These are phyloP conservation scores for Pteronotus mesoamericanus DNA, from an alignment of 2,797 vertebrate species.

Conservation along the genomic window DNA sequence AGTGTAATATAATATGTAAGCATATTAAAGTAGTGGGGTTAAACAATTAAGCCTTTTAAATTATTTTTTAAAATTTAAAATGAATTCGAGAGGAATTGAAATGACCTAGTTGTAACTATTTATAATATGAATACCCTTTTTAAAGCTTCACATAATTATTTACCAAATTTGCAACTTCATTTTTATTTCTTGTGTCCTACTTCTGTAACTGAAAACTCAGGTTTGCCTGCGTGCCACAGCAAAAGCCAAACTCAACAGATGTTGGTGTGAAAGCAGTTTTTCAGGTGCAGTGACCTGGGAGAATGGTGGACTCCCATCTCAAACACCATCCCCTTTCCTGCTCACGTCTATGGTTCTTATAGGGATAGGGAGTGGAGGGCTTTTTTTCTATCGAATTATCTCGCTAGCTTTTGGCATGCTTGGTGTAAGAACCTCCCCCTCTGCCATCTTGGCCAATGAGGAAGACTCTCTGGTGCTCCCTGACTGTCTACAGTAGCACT, in stretches of 20 bases:
- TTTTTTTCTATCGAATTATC: neutral
- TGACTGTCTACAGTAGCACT: neutral
- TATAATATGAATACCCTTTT: neutral
- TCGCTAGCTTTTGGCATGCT: neutral
- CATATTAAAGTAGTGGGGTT: neutral
- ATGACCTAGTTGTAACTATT: neutral
- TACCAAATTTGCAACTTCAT: neutral
- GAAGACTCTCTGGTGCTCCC: neutral
- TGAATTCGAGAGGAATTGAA: neutral
- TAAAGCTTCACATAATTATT: neutral
- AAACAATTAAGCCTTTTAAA: neutral
- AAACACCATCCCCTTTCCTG: neutral
- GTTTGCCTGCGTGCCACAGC: neutral
- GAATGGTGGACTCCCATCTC: neutral
- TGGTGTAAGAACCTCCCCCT: neutral
- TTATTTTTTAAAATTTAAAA: neutral
- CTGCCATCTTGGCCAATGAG: neutral
- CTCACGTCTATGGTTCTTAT: neutral
- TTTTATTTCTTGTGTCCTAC: neutral
- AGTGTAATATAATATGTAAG: neutral
- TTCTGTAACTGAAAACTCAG: neutral
- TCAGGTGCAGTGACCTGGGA: neutral
- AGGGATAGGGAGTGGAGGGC: neutral
- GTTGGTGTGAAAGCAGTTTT: neutral
- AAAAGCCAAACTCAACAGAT: neutral